Evolutionary conservation across 2,113 vertebrate species (phyloP).

Genomic region (Otocyon megalotis): DNA sequence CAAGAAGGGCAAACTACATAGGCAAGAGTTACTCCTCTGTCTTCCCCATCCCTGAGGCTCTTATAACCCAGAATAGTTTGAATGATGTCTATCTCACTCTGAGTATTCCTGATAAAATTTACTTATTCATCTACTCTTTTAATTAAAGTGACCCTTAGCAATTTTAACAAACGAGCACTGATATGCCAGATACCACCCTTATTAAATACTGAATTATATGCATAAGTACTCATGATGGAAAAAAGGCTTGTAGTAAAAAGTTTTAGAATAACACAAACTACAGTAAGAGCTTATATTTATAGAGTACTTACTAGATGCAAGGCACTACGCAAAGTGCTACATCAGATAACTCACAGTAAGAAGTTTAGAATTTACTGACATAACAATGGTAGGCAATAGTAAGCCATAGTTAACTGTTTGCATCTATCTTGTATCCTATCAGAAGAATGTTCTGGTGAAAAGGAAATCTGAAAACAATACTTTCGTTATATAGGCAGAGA

Average conservation of each 20-base stretch:
- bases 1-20: background rate
- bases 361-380: slow-evolving; percentile 61
- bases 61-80: background rate
- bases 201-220: slow-evolving; percentile 3
- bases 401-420: background rate
- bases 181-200: background rate
- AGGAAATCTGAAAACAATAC: background rate
- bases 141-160: background rate
- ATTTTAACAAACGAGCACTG: slow-evolving; percentile 47
- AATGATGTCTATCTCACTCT: background rate
- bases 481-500: background rate
- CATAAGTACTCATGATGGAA: background rate
- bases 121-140: slow-evolving; percentile 7
- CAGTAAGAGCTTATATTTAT: slow-evolving; percentile 9
- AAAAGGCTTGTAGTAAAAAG: slow-evolving; percentile 31
- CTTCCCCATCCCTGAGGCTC: background rate
- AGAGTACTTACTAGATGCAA: slow-evolving; percentile 62
- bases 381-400: slow-evolving; percentile 59
- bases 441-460: background rate
- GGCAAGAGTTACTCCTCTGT: background rate
- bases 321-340: slow-evolving; percentile 53
- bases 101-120: background rate
- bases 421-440: slow-evolving; percentile 10
- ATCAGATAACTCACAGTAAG: background rate
- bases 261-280: slow-evolving; percentile 54